These are phyloP conservation scores for Neoscelio sp. DNA, from an alignment of 2,888 invertebrate species.

Conservation along the genomic window DNA sequence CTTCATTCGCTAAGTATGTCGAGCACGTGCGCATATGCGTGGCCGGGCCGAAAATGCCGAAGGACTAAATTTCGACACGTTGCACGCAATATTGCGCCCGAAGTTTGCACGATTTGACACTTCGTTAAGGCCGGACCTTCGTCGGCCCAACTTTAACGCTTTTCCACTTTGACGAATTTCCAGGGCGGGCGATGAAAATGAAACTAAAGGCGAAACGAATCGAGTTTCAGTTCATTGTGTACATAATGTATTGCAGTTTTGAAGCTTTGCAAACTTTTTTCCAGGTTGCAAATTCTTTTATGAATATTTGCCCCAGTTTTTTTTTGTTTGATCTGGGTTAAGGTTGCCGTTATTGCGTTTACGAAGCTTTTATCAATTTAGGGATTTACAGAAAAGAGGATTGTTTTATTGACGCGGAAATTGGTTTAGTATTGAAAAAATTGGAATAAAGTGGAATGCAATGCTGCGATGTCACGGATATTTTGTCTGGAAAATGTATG, in stretches of 20 bases:
- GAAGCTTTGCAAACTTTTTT: not conserved
- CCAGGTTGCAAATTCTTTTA: constrained; percentile 2
- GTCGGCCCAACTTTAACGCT: not conserved
- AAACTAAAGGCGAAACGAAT: too few species aligned
- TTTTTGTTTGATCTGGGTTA: constrained; percentile 33
- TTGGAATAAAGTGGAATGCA: too few species aligned
- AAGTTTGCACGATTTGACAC: not conserved
- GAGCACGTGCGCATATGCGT: constrained; percentile 52
- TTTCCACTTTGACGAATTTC: not conserved
- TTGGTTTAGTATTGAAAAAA: not conserved
- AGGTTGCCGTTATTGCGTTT: constrained; percentile 20
- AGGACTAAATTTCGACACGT: constrained; percentile 33
- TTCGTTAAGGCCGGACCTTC: not conserved
- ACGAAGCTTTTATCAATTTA: constrained; percentile 5
- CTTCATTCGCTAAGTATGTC: constrained; percentile 47
- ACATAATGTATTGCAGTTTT: not conserved
- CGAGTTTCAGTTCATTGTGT: too few species aligned
- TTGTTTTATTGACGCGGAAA: constrained; percentile 8
- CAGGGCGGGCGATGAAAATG: too few species aligned
- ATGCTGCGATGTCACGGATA: too few species aligned
- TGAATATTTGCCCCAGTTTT: constrained; percentile 5
- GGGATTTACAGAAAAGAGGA: not conserved
- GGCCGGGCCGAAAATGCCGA: constrained; percentile 7
- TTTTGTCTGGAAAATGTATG: too few species aligned
- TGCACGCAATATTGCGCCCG: constrained; percentile 24